A percentile compares a stretch with the other conserved stretches of the same genome.
These are phyloP conservation scores for Ferdinandea cuprea DNA, from an alignment of 2,888 invertebrate genomes.

Conservation along the genomic window DNA sequence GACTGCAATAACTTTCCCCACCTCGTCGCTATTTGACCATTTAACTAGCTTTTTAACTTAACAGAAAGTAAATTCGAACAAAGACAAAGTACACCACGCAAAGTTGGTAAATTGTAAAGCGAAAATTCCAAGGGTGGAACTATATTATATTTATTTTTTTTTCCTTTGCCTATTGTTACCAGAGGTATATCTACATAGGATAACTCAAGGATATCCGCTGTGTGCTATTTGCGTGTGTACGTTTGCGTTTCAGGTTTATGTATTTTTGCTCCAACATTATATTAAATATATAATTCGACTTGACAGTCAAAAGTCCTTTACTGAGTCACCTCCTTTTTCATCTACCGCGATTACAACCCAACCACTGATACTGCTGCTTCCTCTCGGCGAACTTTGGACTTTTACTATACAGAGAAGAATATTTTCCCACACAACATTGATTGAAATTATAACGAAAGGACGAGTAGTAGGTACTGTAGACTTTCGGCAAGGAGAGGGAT, in stretches of 20 bases:
- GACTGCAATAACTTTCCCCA: neutral
- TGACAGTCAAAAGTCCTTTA: constrained; percentile 72
- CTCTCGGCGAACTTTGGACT: constrained; percentile 60
- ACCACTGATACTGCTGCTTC: constrained; percentile 33
- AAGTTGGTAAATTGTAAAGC: constrained; percentile 10
- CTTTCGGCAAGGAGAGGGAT: neutral
- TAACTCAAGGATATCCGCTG: constrained; percentile 58
- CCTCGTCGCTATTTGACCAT: constrained; percentile 26
- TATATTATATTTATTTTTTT: constrained; percentile 10
- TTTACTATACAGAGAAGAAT: constrained; percentile 67
- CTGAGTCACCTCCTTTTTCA: constrained; percentile 25
- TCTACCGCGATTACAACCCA: constrained; percentile 6
- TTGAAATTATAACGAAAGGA: constrained; percentile 69
- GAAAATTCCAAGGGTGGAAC: constrained; percentile 37
- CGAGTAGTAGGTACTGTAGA: constrained; percentile 18
- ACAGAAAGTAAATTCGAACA: constrained; percentile 56
- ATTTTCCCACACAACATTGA: constrained; percentile 72
- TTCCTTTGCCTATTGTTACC: constrained; percentile 52
- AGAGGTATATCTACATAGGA: too few relatives aligned
- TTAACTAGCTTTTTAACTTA: constrained; percentile 45
- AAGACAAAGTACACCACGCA: constrained; percentile 58
- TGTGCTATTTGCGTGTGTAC: constrained; percentile 58
- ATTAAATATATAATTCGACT: constrained; percentile 70
- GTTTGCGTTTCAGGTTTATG: constrained; percentile 71
- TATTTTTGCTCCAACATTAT: constrained; percentile 63